These are phyloP conservation scores for Pararge aegeria DNA, from an alignment of 1,140 invertebrate species.

Conservation along the genomic window DNA sequence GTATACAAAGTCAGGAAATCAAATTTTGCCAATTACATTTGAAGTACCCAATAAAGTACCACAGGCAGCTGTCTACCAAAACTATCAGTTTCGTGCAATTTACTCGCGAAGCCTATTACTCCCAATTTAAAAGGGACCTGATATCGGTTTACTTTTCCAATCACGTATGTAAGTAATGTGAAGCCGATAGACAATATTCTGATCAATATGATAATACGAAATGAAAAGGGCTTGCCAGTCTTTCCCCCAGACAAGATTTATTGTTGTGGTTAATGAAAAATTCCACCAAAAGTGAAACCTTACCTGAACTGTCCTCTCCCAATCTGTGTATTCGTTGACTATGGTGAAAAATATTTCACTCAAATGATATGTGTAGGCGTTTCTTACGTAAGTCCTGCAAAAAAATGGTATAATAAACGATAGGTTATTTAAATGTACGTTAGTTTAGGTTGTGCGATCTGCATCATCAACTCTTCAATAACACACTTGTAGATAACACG, in stretches of 20 bases:
- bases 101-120: conserved; percentile 24
- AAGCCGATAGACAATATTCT: conserved; percentile 33
- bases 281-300: conserved; percentile 27
- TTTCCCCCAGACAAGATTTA: conserved; percentile 23
- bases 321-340: conserved; percentile 98
- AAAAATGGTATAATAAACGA: conserved; percentile 15
- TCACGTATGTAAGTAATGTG: conserved; percentile 37
- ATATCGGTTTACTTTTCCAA: conserved; percentile 30
- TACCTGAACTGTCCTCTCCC: conserved; percentile 91
- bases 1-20: too few species aligned
- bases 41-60: neutral
- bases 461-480: too few species aligned
- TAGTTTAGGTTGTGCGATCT: too few species aligned
- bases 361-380: conserved; percentile 95
- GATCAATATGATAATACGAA: conserved; percentile 33
- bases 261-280: conserved; percentile 23
- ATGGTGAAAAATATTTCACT: conserved; percentile 98
- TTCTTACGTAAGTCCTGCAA: conserved; percentile 93
- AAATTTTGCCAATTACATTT: neutral
- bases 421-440: too few species aligned
- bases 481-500: too few species aligned
- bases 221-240: conserved; percentile 34
- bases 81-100: conserved; percentile 18
- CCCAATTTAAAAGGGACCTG: conserved; percentile 24
- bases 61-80: conserved; percentile 20